Evolutionary conservation across 2,888 invertebrate genomes (phyloP).

Genomic region (Eupithecia centaureata): DNA sequence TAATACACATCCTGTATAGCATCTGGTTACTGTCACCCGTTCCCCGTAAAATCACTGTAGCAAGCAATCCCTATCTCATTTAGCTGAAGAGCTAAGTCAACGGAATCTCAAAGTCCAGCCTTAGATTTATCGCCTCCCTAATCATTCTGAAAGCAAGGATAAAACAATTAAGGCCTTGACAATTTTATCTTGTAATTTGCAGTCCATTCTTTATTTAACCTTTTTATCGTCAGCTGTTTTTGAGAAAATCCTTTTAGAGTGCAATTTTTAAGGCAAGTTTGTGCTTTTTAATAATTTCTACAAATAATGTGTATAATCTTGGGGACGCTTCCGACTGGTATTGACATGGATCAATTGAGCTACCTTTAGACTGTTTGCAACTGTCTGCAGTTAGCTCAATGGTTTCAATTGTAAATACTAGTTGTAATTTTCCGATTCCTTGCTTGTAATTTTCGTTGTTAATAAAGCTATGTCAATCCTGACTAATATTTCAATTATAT

Average conservation of each 20-base stretch:
- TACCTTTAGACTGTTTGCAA: no score
- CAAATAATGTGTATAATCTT: no score
- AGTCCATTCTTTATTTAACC: constrained; percentile 23
- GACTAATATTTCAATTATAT: no score
- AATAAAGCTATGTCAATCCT: no score
- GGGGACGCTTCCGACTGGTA: no score
- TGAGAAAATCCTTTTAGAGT: not conserved
- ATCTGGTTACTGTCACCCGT: not conserved
- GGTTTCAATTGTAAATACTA: no score
- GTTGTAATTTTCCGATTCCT: no score
- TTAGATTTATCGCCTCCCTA: constrained; percentile 20
- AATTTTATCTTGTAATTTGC: constrained; percentile 30
- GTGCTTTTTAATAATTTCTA: no score
- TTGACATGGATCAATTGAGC: no score
- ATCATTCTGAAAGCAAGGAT: constrained; percentile 28
- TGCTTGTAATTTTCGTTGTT: no score
- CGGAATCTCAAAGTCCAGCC: not conserved
- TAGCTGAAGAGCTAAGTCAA: not conserved
- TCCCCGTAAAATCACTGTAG: not conserved
- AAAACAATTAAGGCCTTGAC: constrained; percentile 24
- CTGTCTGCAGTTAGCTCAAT: no score
- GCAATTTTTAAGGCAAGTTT: no score
- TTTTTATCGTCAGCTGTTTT: constrained; percentile 13
- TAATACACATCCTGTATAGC: not conserved
- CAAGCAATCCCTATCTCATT: not conserved